Percentiles rank a stretch among this genome's conserved stretches.
These are phyloP conservation scores for Melipona beecheii DNA, from an alignment of 2,888 invertebrate genomes.

Conservation along the genomic window DNA sequence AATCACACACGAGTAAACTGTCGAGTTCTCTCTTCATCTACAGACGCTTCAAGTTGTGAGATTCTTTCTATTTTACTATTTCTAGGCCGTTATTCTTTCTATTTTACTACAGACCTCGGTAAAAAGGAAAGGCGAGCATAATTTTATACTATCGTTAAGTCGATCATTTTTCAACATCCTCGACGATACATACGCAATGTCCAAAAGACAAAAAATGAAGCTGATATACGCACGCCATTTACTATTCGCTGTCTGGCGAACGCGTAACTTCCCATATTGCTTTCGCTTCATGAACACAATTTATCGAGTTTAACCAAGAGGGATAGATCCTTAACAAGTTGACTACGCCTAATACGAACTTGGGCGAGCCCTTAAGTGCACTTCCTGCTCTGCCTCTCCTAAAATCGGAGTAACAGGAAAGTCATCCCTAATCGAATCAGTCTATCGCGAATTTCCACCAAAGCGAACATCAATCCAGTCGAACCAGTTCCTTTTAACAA, in stretches of 20 bases:
- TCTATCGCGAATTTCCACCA: neutral
- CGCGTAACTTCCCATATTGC: neutral
- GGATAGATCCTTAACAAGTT: slow-evolving; percentile 21
- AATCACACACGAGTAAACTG: neutral
- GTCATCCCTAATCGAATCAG: slow-evolving; percentile 20
- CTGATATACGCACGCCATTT: neutral
- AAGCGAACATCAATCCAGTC: neutral
- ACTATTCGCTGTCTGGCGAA: neutral
- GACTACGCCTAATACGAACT: slow-evolving; percentile 31
- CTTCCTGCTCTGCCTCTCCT: slow-evolving; percentile 7
- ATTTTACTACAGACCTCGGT: neutral
- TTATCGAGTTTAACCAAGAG: slow-evolving; percentile 20
- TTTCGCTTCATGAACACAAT: slow-evolving; percentile 8
- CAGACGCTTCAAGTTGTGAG: neutral
- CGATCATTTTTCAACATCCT: neutral
- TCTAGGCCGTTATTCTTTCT: neutral
- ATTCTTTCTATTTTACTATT: neutral
- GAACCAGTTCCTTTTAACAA: neutral
- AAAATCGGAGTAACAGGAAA: slow-evolving; percentile 2
- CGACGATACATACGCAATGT: neutral
- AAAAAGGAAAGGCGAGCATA: neutral
- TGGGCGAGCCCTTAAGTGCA: slow-evolving; percentile 25
- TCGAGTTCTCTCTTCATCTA: neutral
- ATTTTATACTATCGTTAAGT: neutral
- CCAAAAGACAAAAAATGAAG: neutral